Conservation (phyloP, 2,113 vertebrate genomes). For the cat (Felis catus) region F.catus_Fca126_mat1.0 CM031414.1:118964501-118965000, state of each 20-base stretch:
- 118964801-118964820: too few relatives aligned
- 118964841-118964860: neutral
- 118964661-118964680: too few relatives aligned
- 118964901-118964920: neutral
- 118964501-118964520: neutral
- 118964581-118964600: neutral
- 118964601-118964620: neutral
- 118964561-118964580: neutral
- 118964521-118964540: neutral
- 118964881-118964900: neutral
- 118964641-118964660: too few relatives aligned
- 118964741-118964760: too few relatives aligned
- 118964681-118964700: too few relatives aligned
- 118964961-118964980: neutral
- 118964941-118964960: neutral
- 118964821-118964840: neutral
- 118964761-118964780: too few relatives aligned
- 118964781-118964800: too few relatives aligned
- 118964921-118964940: neutral
- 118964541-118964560: neutral
- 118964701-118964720: too few relatives aligned
- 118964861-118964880: neutral
- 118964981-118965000: neutral
- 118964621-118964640: too few relatives aligned
- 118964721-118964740: too few relatives aligned